A percentile compares a stretch with the other conserved stretches of the same genome.
These are phyloP conservation scores for Chelon auratus DNA, from an alignment of 2,797 vertebrate genomes.

Conservation along the genomic window DNA sequence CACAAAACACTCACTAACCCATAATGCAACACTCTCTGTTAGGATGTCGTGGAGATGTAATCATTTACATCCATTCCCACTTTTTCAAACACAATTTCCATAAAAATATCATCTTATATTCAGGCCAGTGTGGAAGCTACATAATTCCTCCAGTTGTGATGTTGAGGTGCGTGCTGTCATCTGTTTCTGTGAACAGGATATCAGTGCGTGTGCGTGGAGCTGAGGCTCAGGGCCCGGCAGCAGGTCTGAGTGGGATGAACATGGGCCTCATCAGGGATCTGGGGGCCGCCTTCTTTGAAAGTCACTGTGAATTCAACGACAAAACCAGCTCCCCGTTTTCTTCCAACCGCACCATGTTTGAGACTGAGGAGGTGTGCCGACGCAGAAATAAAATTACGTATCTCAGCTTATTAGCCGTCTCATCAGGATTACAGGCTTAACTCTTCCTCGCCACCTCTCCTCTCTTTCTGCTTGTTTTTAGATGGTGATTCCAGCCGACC, in stretches of 20 bases:
- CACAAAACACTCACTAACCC: neutral
- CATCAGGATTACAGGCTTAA: neutral
- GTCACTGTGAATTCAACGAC: constrained; percentile 89
- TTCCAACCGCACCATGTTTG: constrained; percentile 95
- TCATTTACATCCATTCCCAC: too few relatives aligned
- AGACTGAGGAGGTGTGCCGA: constrained; percentile 90
- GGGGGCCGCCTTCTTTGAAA: constrained; percentile 87
- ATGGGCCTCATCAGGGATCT: constrained; percentile 83
- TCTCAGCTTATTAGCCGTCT: neutral
- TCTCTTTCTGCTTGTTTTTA: constrained; percentile 51
- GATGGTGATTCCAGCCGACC: constrained; percentile 96
- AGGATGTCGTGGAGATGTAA: too few relatives aligned
- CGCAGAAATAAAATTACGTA: neutral
- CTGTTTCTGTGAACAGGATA: constrained; percentile 78
- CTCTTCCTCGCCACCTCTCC: neutral
- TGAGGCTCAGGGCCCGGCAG: constrained; percentile 67
- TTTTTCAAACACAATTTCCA: neutral
- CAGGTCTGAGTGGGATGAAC: constrained; percentile 71
- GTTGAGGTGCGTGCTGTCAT: neutral
- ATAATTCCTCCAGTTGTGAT: neutral
- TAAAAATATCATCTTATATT: neutral
- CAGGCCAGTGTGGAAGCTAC: neutral
- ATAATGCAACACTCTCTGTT: neutral
- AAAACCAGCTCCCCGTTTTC: constrained; percentile 93
- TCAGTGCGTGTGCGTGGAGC: constrained; percentile 84